phyloP scores from a whole-genome alignment of 2,113 vertebrate genomes.

The Lepus europaeus region DNA sequence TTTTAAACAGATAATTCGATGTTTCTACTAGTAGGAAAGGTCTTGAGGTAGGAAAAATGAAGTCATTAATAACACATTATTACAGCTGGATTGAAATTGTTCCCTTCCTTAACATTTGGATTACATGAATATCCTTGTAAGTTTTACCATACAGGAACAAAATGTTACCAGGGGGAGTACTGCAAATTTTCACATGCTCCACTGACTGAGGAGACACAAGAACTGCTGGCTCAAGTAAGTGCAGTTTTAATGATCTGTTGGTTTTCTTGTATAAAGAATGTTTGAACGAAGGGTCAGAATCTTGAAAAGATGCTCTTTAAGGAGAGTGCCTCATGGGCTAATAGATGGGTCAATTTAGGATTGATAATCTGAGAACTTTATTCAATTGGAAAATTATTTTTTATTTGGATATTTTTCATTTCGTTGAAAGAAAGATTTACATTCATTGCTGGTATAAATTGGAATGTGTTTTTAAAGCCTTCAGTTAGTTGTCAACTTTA shows the following conservation, averaged over 20 bases:
- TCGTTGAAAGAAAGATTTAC: constrained; percentile 21
- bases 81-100: constrained; percentile 34
- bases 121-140: constrained; percentile 99
- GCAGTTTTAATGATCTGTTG: neutral
- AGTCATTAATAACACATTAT: constrained; percentile 39
- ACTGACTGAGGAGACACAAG: constrained; percentile 95
- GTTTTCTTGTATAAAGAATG: constrained; percentile 7
- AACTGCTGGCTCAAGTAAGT: constrained; percentile 95
- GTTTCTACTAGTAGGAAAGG: constrained; percentile 14
- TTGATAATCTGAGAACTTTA: constrained; percentile 39
- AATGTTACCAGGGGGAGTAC: constrained; percentile 97
- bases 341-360: neutral
- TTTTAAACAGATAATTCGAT: constrained; percentile 22
- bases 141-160: constrained; percentile 98
- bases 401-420: constrained; percentile 26
- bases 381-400: constrained; percentile 8
- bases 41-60: constrained; percentile 14
- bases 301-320: constrained; percentile 20
- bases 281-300: neutral
- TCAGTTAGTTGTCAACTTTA: neutral
- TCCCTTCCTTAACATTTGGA: constrained; percentile 89
- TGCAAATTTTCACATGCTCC: constrained; percentile 98
- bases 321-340: neutral
- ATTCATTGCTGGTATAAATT: constrained; percentile 6
- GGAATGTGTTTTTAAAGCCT: neutral